A percentile compares a stretch with the other conserved stretches of the same genome.
These are phyloP conservation scores for Actias luna DNA, from an alignment of 2,888 invertebrate genomes.

Conservation along the genomic window DNA sequence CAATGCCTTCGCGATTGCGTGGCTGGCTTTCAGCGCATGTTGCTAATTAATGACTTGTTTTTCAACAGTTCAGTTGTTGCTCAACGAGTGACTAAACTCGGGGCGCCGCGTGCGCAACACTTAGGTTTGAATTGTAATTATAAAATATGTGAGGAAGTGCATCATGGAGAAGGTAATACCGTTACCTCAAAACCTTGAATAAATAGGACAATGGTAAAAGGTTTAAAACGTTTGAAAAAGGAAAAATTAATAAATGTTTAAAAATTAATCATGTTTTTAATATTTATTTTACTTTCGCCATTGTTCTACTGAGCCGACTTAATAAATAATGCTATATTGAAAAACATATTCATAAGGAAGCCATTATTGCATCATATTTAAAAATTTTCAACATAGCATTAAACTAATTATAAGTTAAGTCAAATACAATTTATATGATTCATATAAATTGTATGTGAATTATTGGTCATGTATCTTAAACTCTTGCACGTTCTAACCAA, in stretches of 20 bases:
- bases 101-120: slow-evolving; percentile 80
- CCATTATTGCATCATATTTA: background rate
- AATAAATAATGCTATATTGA: slow-evolving; percentile 58
- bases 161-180: slow-evolving; percentile 75
- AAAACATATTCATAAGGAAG: slow-evolving; percentile 21
- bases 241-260: background rate
- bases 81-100: slow-evolving; percentile 80
- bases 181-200: slow-evolving; percentile 73
- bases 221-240: slow-evolving; percentile 21
- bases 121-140: slow-evolving; percentile 81
- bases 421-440: slow-evolving; percentile 61
- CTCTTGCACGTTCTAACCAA: slow-evolving; percentile 52
- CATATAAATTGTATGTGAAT: slow-evolving; percentile 61
- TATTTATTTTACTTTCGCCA: slow-evolving; percentile 43
- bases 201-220: slow-evolving; percentile 58
- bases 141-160: slow-evolving; percentile 79
- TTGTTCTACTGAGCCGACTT: slow-evolving; percentile 45
- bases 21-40: slow-evolving; percentile 78
- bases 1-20: slow-evolving; percentile 66
- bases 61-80: slow-evolving; percentile 81
- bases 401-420: slow-evolving; percentile 53
- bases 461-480: slow-evolving; percentile 31
- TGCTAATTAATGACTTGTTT: slow-evolving; percentile 82
- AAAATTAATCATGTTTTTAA: background rate
- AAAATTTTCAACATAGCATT: slow-evolving; percentile 59